Conservation (phyloP, 1,140 invertebrate genomes). For the Parapsyche elsis region DNA sequence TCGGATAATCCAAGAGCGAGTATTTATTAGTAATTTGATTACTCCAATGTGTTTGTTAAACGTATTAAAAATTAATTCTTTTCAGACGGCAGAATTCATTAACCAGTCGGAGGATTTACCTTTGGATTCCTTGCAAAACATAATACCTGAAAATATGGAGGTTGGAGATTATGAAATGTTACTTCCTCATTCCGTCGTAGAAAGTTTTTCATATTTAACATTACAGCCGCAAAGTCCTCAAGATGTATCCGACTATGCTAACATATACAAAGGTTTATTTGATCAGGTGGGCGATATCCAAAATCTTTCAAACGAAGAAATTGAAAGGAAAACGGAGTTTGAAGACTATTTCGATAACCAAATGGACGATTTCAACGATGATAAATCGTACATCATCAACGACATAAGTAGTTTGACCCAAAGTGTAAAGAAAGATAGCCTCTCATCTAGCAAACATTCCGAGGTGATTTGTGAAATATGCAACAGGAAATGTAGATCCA, state of each 20-base stretch:
- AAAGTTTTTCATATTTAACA: conserved; percentile 26
- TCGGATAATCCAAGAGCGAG: not conserved
- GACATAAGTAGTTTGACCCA: conserved; percentile 33
- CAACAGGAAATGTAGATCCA: conserved; percentile 45
- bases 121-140: not conserved
- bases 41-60: not conserved
- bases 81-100: conserved; percentile 14
- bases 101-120: not conserved
- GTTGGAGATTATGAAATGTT: conserved; percentile 39
- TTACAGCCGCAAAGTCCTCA: conserved; percentile 13
- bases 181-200: conserved; percentile 35
- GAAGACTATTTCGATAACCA: conserved; percentile 3
- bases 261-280: conserved; percentile 21
- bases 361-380: not conserved
- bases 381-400: conserved; percentile 30
- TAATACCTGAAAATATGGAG: conserved; percentile 2
- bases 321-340: conserved; percentile 26
- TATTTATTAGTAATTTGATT: not conserved
- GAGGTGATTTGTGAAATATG: conserved; percentile 48
- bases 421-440: conserved; percentile 24
- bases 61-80: not conserved
- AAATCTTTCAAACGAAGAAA: conserved; percentile 6
- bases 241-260: conserved; percentile 25
- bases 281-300: conserved; percentile 15
- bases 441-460: not conserved